These are phyloP conservation scores for Brachionus sp. DNA, from an alignment of 1,140 invertebrate genomes.

Conservation along the genomic window DNA sequence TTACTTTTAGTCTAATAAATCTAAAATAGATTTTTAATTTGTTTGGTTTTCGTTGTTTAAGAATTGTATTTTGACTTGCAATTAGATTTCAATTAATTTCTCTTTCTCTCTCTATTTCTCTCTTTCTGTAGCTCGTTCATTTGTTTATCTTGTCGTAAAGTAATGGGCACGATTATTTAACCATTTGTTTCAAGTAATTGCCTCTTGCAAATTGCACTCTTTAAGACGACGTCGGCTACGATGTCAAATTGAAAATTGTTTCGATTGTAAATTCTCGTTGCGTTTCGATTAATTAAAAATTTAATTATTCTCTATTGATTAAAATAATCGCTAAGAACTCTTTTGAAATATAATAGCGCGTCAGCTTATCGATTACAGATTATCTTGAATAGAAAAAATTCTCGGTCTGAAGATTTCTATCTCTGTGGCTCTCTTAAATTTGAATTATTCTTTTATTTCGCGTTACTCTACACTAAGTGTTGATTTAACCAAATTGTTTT, in stretches of 20 bases:
- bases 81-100: slow-evolving; percentile 24
- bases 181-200: slow-evolving; percentile 23
- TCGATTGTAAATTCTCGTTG: neutral
- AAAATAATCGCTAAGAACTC: slow-evolving; percentile 16
- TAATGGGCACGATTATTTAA: slow-evolving; percentile 12
- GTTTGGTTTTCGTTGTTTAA: neutral
- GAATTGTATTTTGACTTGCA: slow-evolving; percentile 21
- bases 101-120: neutral
- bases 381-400: neutral
- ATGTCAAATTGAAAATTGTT: neutral
- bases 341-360: slow-evolving; percentile 25
- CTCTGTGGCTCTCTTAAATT: neutral
- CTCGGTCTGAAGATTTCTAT: slow-evolving; percentile 22
- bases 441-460: neutral
- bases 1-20: neutral
- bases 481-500: neutral
- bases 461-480: neutral
- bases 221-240: neutral
- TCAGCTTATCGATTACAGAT: neutral
- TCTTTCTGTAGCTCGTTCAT: neutral
- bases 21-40: neutral
- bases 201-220: neutral
- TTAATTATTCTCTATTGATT: slow-evolving; percentile 17
- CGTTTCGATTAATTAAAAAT: slow-evolving; percentile 39
- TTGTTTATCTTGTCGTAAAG: slow-evolving; percentile 20